Evolutionary conservation across 2,113 vertebrate genomes (phyloP).

Genomic region (Megaceryle torquata): DNA sequence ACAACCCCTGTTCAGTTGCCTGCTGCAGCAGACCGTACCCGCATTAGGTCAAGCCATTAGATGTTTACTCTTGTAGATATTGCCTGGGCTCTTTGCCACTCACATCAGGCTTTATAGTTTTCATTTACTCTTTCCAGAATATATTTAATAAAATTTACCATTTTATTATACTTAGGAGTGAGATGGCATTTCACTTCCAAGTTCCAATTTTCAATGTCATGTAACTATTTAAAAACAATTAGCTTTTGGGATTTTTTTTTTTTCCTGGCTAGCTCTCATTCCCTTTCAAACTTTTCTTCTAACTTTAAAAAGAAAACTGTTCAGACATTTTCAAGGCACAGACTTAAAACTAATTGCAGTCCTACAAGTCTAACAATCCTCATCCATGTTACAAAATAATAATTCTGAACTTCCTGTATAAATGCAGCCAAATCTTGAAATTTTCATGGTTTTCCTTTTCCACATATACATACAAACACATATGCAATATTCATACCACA

Average conservation of each 20-base stretch:
- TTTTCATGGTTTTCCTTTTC: not conserved
- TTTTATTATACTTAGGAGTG: not conserved
- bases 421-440: not conserved
- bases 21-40: not conserved
- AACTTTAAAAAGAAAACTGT: not conserved
- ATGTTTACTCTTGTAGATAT: not conserved
- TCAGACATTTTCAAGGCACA: not conserved
- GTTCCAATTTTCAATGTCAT: not conserved
- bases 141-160: not conserved
- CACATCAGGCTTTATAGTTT: not conserved
- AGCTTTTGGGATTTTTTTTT: not conserved
- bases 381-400: not conserved
- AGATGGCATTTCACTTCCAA: not conserved
- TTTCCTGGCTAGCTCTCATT: not conserved
- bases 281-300: not conserved
- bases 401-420: not conserved
- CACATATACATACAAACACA: not conserved
- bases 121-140: conserved; percentile 12
- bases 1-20: not conserved
- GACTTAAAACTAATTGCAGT: not conserved
- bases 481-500: not conserved
- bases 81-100: not conserved
- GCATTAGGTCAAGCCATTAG: not conserved
- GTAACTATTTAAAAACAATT: not conserved
- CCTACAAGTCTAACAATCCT: not conserved